phyloP scores from a whole-genome alignment of 2,888 invertebrate species.

The Sceliomorpha sp. region DNA sequence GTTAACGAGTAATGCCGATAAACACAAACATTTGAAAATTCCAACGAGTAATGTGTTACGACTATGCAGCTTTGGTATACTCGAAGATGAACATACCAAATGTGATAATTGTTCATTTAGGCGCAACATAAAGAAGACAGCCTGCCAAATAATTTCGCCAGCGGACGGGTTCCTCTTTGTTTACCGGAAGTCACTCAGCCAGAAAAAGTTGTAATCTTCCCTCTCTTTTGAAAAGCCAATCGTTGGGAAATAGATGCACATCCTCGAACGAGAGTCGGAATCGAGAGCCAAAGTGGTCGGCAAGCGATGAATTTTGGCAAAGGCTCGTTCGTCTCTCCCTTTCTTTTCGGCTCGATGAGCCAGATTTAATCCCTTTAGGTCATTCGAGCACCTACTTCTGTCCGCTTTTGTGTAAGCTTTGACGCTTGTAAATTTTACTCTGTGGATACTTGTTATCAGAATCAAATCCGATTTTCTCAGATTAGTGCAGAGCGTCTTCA shows the following conservation, averaged over 20 bases:
- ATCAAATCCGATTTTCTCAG: slow-evolving; percentile 37
- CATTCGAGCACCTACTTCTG: slow-evolving; percentile 57
- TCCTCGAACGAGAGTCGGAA: slow-evolving; percentile 55
- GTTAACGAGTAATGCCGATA: too few relatives aligned
- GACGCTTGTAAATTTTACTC: slow-evolving; percentile 55
- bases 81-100: slow-evolving; percentile 21
- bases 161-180: slow-evolving; percentile 61
- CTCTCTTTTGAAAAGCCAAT: slow-evolving; percentile 45
- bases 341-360: slow-evolving; percentile 64
- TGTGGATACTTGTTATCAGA: slow-evolving; percentile 37
- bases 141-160: slow-evolving; percentile 74
- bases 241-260: slow-evolving; percentile 46
- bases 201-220: slow-evolving; percentile 58
- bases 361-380: slow-evolving; percentile 66
- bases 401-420: slow-evolving; percentile 57
- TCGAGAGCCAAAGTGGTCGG: slow-evolving; percentile 56
- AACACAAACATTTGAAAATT: too few relatives aligned
- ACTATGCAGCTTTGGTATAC: slow-evolving; percentile 19
- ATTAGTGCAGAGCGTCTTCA: slow-evolving; percentile 29
- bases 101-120: slow-evolving; percentile 22
- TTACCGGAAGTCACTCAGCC: slow-evolving; percentile 61
- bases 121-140: slow-evolving; percentile 35
- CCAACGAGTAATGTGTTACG: not conserved
- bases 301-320: slow-evolving; percentile 63
- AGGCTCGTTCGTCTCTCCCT: slow-evolving; percentile 56